Conservation (phyloP, 2,888 invertebrate species). For the Drosophila quinaria region DNA sequence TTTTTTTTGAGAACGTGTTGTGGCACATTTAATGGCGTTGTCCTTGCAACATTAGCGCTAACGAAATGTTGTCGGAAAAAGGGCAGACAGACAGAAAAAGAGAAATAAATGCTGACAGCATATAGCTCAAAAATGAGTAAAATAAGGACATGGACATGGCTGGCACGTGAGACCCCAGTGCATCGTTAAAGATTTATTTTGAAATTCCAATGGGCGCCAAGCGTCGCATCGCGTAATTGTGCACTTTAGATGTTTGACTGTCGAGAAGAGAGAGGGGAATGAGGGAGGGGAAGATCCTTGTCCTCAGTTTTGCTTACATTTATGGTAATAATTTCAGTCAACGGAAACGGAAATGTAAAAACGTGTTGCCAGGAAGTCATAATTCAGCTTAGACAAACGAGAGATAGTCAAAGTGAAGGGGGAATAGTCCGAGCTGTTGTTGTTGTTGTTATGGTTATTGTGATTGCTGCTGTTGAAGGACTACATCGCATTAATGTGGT, state of each 20-base stretch:
- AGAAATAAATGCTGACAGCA: constrained; percentile 26
- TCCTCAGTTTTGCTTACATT: constrained; percentile 67
- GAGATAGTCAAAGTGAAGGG: constrained; percentile 38
- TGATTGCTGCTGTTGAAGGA: constrained; percentile 57
- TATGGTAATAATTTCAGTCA: constrained; percentile 77
- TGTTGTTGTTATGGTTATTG: constrained; percentile 29
- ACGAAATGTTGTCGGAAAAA: constrained; percentile 53
- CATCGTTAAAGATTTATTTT: constrained; percentile 79
- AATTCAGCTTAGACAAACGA: constrained; percentile 80
- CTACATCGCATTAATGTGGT: constrained; percentile 78
- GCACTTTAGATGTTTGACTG: constrained; percentile 34
- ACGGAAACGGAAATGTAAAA: constrained; percentile 80
- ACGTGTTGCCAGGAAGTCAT: constrained; percentile 81
- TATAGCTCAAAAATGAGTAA: constrained; percentile 6
- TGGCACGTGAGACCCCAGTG: constrained; percentile 62
- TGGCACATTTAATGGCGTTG: constrained; percentile 68
- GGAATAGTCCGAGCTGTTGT: constrained; percentile 32
- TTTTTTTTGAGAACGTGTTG: constrained; percentile 62
- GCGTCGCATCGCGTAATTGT: constrained; percentile 66
- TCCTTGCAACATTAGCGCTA: constrained; percentile 47
- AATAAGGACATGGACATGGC: constrained; percentile 6
- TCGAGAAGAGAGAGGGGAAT: background rate
- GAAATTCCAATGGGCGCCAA: constrained; percentile 62
- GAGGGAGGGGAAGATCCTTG: constrained; percentile 3
- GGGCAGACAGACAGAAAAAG: constrained; percentile 37